Percentiles rank a stretch among this genome's conserved stretches.
phyloP scores from a whole-genome alignment of 2,797 vertebrate genomes.

The Acropternis orthonyx region DNA sequence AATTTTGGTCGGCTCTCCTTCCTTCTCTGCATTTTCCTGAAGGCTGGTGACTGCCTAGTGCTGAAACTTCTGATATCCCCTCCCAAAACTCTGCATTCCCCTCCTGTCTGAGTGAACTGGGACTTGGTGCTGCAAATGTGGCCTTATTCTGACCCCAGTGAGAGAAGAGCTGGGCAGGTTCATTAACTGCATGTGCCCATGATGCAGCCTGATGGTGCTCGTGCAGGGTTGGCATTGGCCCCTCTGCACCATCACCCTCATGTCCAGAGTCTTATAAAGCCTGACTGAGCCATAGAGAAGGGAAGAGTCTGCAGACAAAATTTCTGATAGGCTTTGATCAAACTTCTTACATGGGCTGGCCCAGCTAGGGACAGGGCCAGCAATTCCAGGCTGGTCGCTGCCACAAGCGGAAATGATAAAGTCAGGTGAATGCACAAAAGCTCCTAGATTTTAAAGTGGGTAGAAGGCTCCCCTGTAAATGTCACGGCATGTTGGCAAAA shows the following conservation, averaged over 20 bases:
- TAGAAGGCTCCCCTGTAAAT: not conserved
- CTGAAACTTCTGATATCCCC: not conserved
- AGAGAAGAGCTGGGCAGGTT: not conserved
- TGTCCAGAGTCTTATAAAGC: not conserved
- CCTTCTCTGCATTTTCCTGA: not conserved
- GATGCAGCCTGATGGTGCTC: fast-evolving
- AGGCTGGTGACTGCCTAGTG: not conserved
- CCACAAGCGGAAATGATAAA: fast-evolving
- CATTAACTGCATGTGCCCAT: fast-evolving
- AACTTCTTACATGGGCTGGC: not conserved
- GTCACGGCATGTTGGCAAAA: not conserved
- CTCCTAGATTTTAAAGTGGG: not conserved
- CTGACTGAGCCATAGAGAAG: not conserved
- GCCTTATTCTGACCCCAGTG: not conserved
- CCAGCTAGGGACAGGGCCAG: not conserved
- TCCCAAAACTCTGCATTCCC: not conserved
- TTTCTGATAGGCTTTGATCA: not conserved
- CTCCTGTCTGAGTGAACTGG: not conserved
- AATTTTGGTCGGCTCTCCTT: not conserved
- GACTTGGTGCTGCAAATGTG: not conserved
- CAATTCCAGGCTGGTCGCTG: not conserved
- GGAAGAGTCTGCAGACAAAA: not conserved
- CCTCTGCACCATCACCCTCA: too few relatives aligned
- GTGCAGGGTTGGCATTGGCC: not conserved
- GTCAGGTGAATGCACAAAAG: not conserved